Conservation (phyloP, 2,113 vertebrate genomes). For the Coreoperca whiteheadi region DNA sequence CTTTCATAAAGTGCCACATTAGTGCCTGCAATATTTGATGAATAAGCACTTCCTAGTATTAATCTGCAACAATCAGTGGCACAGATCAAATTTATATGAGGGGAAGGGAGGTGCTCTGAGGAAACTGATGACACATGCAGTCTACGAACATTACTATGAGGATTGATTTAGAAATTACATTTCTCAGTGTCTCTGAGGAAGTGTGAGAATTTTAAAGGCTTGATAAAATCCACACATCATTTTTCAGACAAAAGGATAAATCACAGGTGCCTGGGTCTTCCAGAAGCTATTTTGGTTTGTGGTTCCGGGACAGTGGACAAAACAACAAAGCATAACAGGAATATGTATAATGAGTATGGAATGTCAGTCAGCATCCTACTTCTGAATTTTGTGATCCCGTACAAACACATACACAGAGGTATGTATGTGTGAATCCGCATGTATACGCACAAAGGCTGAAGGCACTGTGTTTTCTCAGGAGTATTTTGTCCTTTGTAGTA, state of each 20-base stretch:
- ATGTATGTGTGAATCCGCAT: slow-evolving; percentile 1
- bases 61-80: slow-evolving; percentile 55
- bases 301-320: slow-evolving; percentile 13
- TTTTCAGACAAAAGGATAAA: neutral
- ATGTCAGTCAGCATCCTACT: slow-evolving; percentile 33
- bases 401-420: neutral
- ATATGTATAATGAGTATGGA: slow-evolving; percentile 57
- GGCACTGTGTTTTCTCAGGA: too few relatives aligned
- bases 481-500: neutral
- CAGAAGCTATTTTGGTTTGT: slow-evolving; percentile 29
- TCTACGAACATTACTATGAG: slow-evolving; percentile 28
- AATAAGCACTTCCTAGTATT: slow-evolving; percentile 53
- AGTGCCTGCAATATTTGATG: slow-evolving; percentile 50
- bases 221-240: slow-evolving; percentile 18
- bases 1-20: slow-evolving; percentile 33
- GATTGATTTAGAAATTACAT: slow-evolving; percentile 48
- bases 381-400: neutral
- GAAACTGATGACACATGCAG: slow-evolving; percentile 61
- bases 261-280: neutral
- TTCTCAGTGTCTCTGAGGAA: slow-evolving; percentile 3
- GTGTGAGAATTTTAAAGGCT: neutral
- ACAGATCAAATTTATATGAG: slow-evolving; percentile 49
- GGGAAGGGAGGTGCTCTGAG: slow-evolving; percentile 17
- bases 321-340: slow-evolving; percentile 47
- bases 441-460: neutral